A percentile compares a stretch with the other conserved stretches of the same genome.
These are phyloP conservation scores for Plagiodera versicolora DNA, from an alignment of 2,888 invertebrate genomes.

Conservation along the genomic window DNA sequence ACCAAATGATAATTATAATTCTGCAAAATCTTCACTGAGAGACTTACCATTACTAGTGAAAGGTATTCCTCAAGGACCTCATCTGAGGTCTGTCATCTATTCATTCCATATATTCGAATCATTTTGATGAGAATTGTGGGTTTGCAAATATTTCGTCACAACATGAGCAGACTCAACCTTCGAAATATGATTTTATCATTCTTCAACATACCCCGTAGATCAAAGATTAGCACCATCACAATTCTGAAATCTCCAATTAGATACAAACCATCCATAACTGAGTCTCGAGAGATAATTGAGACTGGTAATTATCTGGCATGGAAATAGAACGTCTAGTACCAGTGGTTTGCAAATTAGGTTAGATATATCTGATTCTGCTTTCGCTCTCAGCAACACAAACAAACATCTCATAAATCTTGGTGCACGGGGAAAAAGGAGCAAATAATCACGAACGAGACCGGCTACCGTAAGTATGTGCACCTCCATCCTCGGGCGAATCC, in stretches of 20 bases:
- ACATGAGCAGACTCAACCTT: too few relatives aligned
- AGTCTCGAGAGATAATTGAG: not conserved
- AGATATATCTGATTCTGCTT: conserved; percentile 22
- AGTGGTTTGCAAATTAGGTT: conserved; percentile 17
- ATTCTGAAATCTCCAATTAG: not conserved
- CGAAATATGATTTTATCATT: too few relatives aligned
- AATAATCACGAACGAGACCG: conserved; percentile 6
- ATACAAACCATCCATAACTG: not conserved
- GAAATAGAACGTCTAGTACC: not conserved
- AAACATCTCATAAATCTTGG: conserved; percentile 20
- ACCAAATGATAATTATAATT: too few relatives aligned
- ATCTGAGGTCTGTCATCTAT: too few relatives aligned
- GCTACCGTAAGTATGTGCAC: conserved; percentile 4
- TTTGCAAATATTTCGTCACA: too few relatives aligned
- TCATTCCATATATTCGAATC: too few relatives aligned
- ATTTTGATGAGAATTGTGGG: too few relatives aligned
- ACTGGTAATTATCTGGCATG: not conserved
- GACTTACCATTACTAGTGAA: too few relatives aligned
- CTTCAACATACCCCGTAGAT: too few relatives aligned
- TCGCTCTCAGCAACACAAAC: conserved; percentile 20
- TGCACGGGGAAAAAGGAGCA: conserved; percentile 12
- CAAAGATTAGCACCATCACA: too few relatives aligned
- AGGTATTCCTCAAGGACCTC: too few relatives aligned
- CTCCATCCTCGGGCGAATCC: conserved; percentile 5
- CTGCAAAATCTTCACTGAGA: too few relatives aligned